Conservation (phyloP, 2,113 vertebrate species). For the Accipiter virgatus region DNA sequence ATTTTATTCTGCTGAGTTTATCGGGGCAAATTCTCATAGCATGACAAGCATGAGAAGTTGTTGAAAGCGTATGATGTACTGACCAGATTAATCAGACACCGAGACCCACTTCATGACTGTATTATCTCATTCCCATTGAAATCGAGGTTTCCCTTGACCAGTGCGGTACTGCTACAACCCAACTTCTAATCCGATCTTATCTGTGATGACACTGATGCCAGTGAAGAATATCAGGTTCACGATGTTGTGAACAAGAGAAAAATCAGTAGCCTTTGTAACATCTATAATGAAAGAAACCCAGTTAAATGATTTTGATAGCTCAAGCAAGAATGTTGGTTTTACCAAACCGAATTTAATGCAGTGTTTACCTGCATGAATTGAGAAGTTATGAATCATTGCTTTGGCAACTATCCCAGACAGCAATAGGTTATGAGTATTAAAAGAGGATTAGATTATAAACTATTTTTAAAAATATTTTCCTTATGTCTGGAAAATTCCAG, state of each 20-base stretch:
- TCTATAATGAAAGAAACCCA: not conserved
- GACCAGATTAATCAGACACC: not conserved
- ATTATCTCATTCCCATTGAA: not conserved
- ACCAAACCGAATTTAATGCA: not conserved
- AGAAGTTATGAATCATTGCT: constrained; percentile 27
- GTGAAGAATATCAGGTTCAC: not conserved
- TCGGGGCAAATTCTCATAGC: not conserved
- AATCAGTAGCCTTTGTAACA: not conserved
- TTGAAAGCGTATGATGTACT: not conserved
- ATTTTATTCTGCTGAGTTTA: not conserved
- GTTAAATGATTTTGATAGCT: not conserved
- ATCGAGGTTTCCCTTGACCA: not conserved
- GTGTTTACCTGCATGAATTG: constrained; percentile 30
- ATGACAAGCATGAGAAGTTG: not conserved
- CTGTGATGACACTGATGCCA: not conserved
- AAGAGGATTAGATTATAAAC: constrained; percentile 35
- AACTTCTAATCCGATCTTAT: not conserved
- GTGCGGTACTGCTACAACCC: not conserved
- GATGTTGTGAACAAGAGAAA: not conserved
- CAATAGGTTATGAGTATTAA: constrained; percentile 25
- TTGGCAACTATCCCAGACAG: constrained; percentile 20
- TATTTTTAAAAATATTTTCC: not conserved
- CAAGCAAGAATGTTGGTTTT: not conserved
- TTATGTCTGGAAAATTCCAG: constrained; percentile 13
- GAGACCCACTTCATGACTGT: not conserved